A percentile compares a stretch with the other conserved stretches of the same genome.
phyloP scores from a whole-genome alignment of 2,797 vertebrate species.

The Lateolabrax maculatus region DNA sequence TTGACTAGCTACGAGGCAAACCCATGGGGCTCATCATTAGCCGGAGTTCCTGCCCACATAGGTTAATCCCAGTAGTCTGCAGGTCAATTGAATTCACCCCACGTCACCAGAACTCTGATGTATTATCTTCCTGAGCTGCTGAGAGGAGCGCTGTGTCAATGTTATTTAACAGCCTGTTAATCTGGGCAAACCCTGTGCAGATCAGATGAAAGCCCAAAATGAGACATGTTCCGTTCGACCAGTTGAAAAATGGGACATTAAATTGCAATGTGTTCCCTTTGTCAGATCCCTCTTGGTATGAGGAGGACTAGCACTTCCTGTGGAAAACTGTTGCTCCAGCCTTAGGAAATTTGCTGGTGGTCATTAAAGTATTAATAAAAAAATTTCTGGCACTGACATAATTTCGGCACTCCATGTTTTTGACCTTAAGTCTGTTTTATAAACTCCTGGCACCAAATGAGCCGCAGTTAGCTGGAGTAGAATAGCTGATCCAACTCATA shows the following conservation, averaged over 20 bases:
- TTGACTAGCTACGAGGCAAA: constrained; percentile 64
- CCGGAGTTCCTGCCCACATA: constrained; percentile 34
- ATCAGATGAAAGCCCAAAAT: constrained; percentile 42
- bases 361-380: constrained; percentile 19
- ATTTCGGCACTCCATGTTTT: constrained; percentile 9
- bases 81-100: constrained; percentile 51
- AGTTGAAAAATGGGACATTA: constrained; percentile 47
- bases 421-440: not conserved
- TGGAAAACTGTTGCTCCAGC: not conserved
- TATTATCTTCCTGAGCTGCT: constrained; percentile 42
- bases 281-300: constrained; percentile 4
- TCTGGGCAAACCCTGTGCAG: constrained; percentile 31
- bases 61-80: constrained; percentile 50
- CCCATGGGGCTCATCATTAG: constrained; percentile 54
- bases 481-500: not conserved
- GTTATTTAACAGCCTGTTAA: constrained; percentile 66
- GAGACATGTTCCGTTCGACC: constrained; percentile 34
- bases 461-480: not conserved
- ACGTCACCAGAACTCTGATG: constrained; percentile 8
- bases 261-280: constrained; percentile 22
- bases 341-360: not conserved
- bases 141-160: constrained; percentile 36
- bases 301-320: not conserved
- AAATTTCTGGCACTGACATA: not conserved
- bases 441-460: not conserved